These are phyloP conservation scores for Apistogramma diplotaenia DNA, from an alignment of 2,113 vertebrate species.

Conservation along the genomic window DNA sequence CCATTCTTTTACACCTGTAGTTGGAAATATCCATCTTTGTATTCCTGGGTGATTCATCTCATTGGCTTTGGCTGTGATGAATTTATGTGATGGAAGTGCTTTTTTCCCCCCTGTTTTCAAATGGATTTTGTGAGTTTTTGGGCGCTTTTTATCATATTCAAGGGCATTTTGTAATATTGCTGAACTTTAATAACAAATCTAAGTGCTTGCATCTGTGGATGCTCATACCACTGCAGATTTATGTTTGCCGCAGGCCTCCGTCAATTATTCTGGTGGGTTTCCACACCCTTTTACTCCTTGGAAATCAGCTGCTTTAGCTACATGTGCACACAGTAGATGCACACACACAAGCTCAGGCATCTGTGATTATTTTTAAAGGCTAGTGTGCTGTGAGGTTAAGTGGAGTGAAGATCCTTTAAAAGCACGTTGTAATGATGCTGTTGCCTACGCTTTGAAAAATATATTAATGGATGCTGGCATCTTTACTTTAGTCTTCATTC, in stretches of 20 bases:
- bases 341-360: not conserved
- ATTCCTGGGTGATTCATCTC: not conserved
- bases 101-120: not conserved
- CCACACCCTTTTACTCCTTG: not conserved
- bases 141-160: not conserved
- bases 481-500: not conserved
- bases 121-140: not conserved
- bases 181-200: not conserved
- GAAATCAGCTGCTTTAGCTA: constrained; percentile 14
- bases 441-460: not conserved
- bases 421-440: not conserved
- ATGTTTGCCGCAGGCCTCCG: not conserved
- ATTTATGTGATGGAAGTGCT: not conserved
- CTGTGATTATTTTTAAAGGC: not conserved
- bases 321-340: not conserved
- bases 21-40: not conserved
- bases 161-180: not conserved
- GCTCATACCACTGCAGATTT: not conserved
- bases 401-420: not conserved
- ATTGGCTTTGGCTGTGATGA: not conserved
- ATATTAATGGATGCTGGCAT: not conserved
- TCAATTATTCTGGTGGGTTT: not conserved
- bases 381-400: not conserved
- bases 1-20: not conserved
- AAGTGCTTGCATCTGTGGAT: not conserved